Percentiles rank a stretch among this genome's conserved stretches.
Conservation (phyloP, 1,140 invertebrate genomes). For the Tetranychus cinnabarinus region DNA sequence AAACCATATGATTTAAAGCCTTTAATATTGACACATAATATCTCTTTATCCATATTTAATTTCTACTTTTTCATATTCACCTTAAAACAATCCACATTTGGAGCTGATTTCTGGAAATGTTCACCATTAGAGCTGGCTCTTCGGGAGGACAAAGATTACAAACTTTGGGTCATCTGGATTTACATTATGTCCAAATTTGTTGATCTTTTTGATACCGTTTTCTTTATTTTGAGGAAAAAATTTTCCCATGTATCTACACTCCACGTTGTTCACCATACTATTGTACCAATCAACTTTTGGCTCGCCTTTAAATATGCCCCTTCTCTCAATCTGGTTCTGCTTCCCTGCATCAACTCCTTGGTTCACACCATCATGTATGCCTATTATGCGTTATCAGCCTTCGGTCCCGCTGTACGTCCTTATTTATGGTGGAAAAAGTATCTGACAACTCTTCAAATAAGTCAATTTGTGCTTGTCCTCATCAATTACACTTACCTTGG, state of each 20-base stretch:
- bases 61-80: conserved; percentile 1
- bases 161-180: conserved; percentile 18
- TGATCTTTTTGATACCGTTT: conserved; percentile 23
- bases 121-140: background rate
- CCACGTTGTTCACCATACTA: conserved; percentile 61
- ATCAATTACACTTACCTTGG: background rate
- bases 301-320: conserved; percentile 7
- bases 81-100: background rate
- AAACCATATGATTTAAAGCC: conserved; percentile 32
- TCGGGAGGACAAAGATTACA: conserved; percentile 23
- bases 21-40: conserved; percentile 52
- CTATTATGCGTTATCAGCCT: conserved; percentile 29
- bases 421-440: conserved; percentile 35
- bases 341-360: conserved; percentile 29
- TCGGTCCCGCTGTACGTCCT: conserved; percentile 27
- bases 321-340: background rate
- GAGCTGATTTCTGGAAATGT: conserved; percentile 6
- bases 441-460: conserved; percentile 29
- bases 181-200: conserved; percentile 6
- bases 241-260: conserved; percentile 61
- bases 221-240: conserved; percentile 70
- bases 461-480: conserved; percentile 12
- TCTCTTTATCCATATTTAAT: conserved; percentile 13
- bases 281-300: conserved; percentile 18
- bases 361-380: conserved; percentile 35